Evolutionary conservation across 2,888 invertebrate species (phyloP), one percentile per base, ranked within the genome.

Genomic region (Seira ritae): DNA sequence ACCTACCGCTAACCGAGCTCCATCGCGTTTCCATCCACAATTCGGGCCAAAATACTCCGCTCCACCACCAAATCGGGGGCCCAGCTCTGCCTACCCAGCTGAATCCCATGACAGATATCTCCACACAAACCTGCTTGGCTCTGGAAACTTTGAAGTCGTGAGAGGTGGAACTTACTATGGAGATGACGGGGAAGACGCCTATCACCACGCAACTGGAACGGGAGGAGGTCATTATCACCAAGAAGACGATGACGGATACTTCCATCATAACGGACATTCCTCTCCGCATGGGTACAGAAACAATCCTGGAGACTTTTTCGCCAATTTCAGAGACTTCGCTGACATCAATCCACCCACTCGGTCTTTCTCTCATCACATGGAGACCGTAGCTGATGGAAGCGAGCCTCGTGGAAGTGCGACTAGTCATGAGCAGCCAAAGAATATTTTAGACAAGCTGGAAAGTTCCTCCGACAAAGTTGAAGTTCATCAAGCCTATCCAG

Each of bases 271-370:
- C 60, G 86, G 87, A 8, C 87, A 87, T 37, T 82, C 86, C 1
- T 82, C 87, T 0, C 86, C 87, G 6, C 95, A 95, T 0, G 94
- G 94, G 2, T 95, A 95, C 72, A 94, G 95, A 88, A 94, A 95
- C 24, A 94, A 90, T 0, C 84, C 86, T 2, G 91, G 94, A 80
- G 96, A 96, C 89, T 96, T 96, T 90, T 96, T 97, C 90, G 96
- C 96, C 2, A 96, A 96, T 90, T 97, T 97, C 91, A 93, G 96
- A 89, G 97, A 97, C 90, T 97, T 97, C 90, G 96, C 97, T 0
- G 97, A 97, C 89, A 96, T 97, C 76, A 96, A 96, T 85, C 94
- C 95, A 1, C 96, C 96, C 0, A 93, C 95, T 0, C 95, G 95
- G 90, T 92, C 94, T 0, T 95, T 95, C 4, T 96, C 88, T 20